Evolutionary conservation across 2,113 vertebrate genomes (phyloP).

Genomic region (Centropus bengalensis): DNA sequence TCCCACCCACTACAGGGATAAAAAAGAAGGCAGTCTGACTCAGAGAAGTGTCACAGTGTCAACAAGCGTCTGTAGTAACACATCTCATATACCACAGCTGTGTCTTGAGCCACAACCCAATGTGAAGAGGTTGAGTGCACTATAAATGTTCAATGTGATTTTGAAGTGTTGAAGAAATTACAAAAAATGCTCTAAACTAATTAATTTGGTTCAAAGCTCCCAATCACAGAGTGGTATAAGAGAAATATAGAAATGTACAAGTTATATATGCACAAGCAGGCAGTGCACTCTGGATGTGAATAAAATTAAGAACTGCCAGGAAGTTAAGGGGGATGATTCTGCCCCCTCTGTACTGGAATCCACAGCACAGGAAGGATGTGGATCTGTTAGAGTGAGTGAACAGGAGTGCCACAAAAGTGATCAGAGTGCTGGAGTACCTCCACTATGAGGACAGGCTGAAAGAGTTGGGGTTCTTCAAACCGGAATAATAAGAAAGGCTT

Average conservation of each 20-base stretch:
- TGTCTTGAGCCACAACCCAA: not conserved
- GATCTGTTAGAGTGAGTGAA: too few relatives aligned
- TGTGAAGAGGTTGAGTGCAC: not conserved
- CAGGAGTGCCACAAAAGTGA: too few relatives aligned
- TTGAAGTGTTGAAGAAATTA: not conserved
- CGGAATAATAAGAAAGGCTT: too few relatives aligned
- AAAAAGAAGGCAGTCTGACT: slow-evolving; percentile 30
- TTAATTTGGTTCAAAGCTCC: not conserved
- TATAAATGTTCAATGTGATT: not conserved
- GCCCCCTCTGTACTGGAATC: too few relatives aligned
- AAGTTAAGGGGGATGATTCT: too few relatives aligned
- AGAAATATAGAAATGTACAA: not conserved
- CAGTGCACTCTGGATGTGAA: not conserved
- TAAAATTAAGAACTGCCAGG: not conserved
- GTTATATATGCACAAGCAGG: not conserved
- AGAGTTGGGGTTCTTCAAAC: too few relatives aligned
- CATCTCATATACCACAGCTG: not conserved
- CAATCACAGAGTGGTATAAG: not conserved
- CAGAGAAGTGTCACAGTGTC: not conserved
- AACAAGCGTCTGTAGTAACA: not conserved
- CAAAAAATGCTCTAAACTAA: not conserved
- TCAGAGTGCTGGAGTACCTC: too few relatives aligned
- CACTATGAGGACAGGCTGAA: too few relatives aligned
- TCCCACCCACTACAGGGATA: not conserved
- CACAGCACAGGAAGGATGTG: too few relatives aligned